Evolutionary conservation across 23 tunicate species (phyloP).

Genomic region (Phallusia fumigata): DNA sequence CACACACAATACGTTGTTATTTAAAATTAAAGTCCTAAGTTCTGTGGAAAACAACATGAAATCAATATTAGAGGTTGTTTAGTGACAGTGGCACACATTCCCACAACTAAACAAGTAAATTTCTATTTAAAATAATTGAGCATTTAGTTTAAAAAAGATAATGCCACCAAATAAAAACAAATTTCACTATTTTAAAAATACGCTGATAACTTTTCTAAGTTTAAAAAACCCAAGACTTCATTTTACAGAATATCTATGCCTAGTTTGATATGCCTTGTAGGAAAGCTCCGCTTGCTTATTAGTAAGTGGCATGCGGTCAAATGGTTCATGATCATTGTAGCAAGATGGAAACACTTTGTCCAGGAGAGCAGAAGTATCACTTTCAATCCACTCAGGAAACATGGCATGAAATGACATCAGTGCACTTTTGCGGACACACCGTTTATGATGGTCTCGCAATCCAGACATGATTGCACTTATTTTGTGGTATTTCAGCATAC

Average conservation of each 20-base stretch:
- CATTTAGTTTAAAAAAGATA: too few relatives aligned
- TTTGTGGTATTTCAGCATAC: slow-evolving; percentile 48
- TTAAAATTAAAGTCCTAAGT: too few relatives aligned
- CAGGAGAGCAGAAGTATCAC: slow-evolving; percentile 24
- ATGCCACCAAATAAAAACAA: too few relatives aligned
- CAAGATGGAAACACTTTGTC: slow-evolving; percentile 57
- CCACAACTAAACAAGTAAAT: too few relatives aligned
- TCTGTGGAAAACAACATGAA: too few relatives aligned
- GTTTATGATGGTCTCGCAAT: slow-evolving; percentile 48
- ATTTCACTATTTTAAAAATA: too few relatives aligned
- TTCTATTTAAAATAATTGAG: too few relatives aligned
- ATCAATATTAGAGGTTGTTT: too few relatives aligned
- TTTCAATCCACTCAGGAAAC: slow-evolving; percentile 34
- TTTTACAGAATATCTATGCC: slow-evolving; percentile 38
- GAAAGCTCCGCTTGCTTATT: slow-evolving; percentile 58
- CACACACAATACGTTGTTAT: too few relatives aligned
- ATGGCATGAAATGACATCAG: slow-evolving; percentile 54
- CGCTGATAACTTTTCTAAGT: too few relatives aligned
- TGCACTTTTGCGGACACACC: slow-evolving; percentile 68
- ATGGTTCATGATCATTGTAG: slow-evolving; percentile 74
- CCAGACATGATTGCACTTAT: slow-evolving; percentile 32
- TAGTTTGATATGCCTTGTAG: slow-evolving; percentile 40
- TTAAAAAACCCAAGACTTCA: too few relatives aligned
- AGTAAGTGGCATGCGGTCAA: slow-evolving; percentile 78
- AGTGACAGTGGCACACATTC: too few relatives aligned